These are phyloP conservation scores for Australoheros facetus DNA, from an alignment of 2,797 vertebrate genomes.

Conservation along the genomic window DNA sequence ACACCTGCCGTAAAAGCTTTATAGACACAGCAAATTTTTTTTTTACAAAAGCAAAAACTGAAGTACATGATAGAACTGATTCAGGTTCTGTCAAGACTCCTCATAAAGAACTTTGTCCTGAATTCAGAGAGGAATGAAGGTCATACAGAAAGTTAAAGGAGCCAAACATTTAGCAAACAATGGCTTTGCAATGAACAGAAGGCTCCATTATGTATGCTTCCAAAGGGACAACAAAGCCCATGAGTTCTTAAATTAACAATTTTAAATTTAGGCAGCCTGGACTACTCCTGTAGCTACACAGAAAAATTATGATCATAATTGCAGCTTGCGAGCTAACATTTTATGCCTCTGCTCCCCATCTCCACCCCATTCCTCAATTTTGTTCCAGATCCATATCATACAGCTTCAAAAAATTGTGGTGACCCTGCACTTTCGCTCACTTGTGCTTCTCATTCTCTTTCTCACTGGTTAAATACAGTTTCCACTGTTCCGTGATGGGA, in stretches of 20 bases:
- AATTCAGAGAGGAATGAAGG: slow-evolving; percentile 9
- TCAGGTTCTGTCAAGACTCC: not conserved
- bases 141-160: slow-evolving; percentile 5
- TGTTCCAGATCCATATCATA: not conserved
- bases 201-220: slow-evolving; percentile 15
- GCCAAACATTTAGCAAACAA: slow-evolving; percentile 15
- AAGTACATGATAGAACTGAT: too few species aligned
- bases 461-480: not conserved
- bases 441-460: not conserved
- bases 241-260: slow-evolving; percentile 1
- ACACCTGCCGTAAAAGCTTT: not conserved
- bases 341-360: too few species aligned
- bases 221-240: not conserved
- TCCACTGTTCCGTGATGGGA: not conserved
- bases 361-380: too few species aligned
- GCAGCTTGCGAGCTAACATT: too few species aligned
- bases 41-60: not conserved
- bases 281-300: not conserved
- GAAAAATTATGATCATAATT: not conserved
- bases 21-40: too few species aligned
- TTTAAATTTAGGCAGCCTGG: not conserved
- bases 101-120: not conserved
- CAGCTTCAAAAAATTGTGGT: not conserved
- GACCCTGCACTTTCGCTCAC: not conserved
- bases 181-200: slow-evolving; percentile 2